Evolutionary conservation across 2,888 invertebrate genomes (phyloP), one percentile per base, ranked within the genome.

Genomic region (Xanthia togata): DNA sequence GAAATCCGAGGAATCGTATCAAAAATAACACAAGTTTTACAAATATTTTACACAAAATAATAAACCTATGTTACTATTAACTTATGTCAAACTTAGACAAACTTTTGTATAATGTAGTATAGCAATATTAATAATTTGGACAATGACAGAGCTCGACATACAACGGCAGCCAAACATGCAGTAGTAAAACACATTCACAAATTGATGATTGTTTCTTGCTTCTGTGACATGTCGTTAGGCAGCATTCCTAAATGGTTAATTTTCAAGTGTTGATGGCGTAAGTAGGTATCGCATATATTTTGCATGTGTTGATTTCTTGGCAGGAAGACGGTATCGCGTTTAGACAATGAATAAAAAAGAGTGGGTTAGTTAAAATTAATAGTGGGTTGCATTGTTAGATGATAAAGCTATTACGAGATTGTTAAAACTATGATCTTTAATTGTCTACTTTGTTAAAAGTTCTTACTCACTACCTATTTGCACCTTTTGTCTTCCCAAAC

Each of bases 301-400:
- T 89, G 90, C 89, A 83, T 86, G 90, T 91, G 91, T 91, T 91
- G 88, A 89, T 92, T 89, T 93, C 91, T 91, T 90, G 96, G 96
- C 96, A 96, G 96, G 96, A 96, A 96, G 96, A 94, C 96, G 96
- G 96, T 95, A 95, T 92, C 95, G 93, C 96, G 93, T 94, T 93
- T 91, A 92, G 91, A 92, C 85, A 90, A 86, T 88, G 88, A 87
- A 65, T 73, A 65, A 63, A 41, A 69, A 73, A 63, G 70, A 75
- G 73, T 85, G 80, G 79, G 89, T 91, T 91, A 91, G 91, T 91
- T 73, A 76, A 75, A 82, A 83, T 85, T 85, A 83, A 76, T 76
- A 80, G 83, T 90, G 91, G 89, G 84, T 87, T 85, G 89, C 89
- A 81, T 85, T 83, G 90, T 90, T 90, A 91, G 85, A 88, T 88